Percentiles rank a stretch among this genome's conserved stretches.
Evolutionary conservation across 2,113 vertebrate species (phyloP).

Genomic region (Amia ocellicauda): DNA sequence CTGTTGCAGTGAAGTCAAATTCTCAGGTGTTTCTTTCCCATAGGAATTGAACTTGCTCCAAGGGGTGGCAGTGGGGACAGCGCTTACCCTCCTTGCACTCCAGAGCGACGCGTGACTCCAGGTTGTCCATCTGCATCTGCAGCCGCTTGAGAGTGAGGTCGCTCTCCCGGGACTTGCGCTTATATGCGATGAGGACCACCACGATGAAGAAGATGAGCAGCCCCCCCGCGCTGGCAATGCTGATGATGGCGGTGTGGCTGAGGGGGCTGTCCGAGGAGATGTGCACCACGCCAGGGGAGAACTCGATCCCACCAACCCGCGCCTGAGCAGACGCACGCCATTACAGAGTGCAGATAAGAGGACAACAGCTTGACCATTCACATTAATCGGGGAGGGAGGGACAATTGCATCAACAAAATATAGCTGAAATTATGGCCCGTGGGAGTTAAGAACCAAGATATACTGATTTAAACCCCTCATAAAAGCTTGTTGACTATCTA

Average conservation of each 20-base stretch:
- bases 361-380: too few relatives aligned
- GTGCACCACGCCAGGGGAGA: constrained; percentile 92
- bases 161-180: constrained; percentile 93
- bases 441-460: neutral
- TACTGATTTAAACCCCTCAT: too few relatives aligned
- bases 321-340: constrained; percentile 63
- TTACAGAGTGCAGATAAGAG: neutral
- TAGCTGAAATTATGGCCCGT: neutral
- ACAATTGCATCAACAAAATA: neutral
- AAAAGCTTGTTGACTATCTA: too few relatives aligned
- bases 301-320: constrained; percentile 91
- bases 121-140: constrained; percentile 99
- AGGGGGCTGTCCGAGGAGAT: constrained; percentile 95
- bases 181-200: constrained; percentile 94
- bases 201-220: constrained; percentile 95
- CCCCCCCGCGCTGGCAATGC: constrained; percentile 87
- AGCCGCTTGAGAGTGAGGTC: constrained; percentile 93
- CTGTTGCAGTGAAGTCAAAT: neutral
- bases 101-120: constrained; percentile 95
- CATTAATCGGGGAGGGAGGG: too few relatives aligned
- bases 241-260: constrained; percentile 92
- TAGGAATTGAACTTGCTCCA: too few relatives aligned
- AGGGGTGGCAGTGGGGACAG: too few relatives aligned
- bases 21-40: neutral
- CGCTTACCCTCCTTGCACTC: constrained; percentile 94